These are phyloP conservation scores for Clitarchus hookeri DNA, from an alignment of 2,888 invertebrate species.

Conservation along the genomic window DNA sequence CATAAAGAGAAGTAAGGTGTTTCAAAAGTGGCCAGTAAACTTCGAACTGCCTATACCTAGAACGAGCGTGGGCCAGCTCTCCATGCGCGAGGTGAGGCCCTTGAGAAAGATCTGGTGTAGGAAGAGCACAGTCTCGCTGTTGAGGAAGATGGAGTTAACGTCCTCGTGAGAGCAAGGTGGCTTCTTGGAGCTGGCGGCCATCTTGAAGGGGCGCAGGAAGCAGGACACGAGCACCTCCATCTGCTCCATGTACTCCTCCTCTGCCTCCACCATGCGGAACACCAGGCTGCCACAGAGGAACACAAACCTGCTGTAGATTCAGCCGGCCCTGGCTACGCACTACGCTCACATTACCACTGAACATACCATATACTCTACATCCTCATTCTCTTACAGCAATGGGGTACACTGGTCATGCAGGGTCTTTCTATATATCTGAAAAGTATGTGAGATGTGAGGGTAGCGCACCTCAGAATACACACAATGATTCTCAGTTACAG, in stretches of 20 bases:
- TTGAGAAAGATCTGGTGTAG: constrained; percentile 93
- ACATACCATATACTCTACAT: too few relatives aligned
- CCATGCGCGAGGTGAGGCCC: constrained; percentile 87
- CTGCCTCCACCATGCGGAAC: constrained; percentile 90
- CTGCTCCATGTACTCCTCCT: constrained; percentile 91
- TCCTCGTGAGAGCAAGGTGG: constrained; percentile 93
- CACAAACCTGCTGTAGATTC: too few relatives aligned
- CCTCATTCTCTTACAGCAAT: too few relatives aligned
- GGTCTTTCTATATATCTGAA: too few relatives aligned
- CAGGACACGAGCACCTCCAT: constrained; percentile 84
- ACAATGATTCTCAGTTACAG: too few relatives aligned
- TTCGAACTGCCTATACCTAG: constrained; percentile 63
- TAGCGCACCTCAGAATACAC: too few relatives aligned
- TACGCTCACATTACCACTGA: too few relatives aligned
- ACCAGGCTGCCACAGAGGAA: constrained; percentile 65
- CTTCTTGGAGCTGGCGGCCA: constrained; percentile 92
- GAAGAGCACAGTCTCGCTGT: constrained; percentile 90
- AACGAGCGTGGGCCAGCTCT: constrained; percentile 92
- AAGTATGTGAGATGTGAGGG: too few relatives aligned
- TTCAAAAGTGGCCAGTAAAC: too few relatives aligned
- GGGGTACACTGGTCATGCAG: too few relatives aligned
- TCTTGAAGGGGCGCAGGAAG: constrained; percentile 86
- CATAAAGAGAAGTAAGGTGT: too few relatives aligned
- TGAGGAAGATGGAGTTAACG: constrained; percentile 91
- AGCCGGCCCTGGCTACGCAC: too few relatives aligned